These are phyloP conservation scores for Acleris laterana DNA, from an alignment of 2,888 invertebrate species.

Conservation along the genomic window DNA sequence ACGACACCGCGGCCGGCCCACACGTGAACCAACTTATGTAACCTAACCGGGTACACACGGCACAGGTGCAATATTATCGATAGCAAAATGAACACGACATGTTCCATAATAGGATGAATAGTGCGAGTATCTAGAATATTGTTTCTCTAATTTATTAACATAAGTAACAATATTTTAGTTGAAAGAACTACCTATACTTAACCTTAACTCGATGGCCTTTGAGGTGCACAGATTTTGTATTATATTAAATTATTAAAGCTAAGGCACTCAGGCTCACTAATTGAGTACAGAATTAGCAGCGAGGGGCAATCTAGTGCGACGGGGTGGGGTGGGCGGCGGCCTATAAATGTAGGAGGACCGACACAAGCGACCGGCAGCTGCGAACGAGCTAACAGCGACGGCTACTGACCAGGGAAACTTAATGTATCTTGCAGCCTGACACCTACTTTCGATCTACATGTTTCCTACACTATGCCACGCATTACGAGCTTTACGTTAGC, in stretches of 20 bases:
- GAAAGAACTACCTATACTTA: no score
- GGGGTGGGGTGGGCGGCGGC: conserved; percentile 33
- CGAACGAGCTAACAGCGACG: neutral
- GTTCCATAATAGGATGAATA: no score
- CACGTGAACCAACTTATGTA: conserved; percentile 51
- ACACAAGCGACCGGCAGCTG: conserved; percentile 14
- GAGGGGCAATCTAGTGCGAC: conserved; percentile 49
- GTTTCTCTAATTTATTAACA: no score
- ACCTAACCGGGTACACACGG: conserved; percentile 46
- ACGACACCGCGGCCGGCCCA: conserved; percentile 53
- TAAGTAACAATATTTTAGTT: no score
- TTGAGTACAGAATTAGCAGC: conserved; percentile 56
- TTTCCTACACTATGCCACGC: neutral
- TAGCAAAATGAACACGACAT: neutral
- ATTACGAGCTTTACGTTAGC: conserved; percentile 19
- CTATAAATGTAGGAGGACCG: conserved; percentile 39
- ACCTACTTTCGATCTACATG: conserved; percentile 40
- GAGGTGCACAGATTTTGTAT: conserved; percentile 37
- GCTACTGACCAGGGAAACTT: conserved; percentile 36
- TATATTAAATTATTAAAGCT: conserved; percentile 43
- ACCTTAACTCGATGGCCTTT: neutral
- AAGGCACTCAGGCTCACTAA: conserved; percentile 49
- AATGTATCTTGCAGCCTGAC: conserved; percentile 30
- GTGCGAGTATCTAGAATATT: no score
- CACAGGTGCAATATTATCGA: conserved; percentile 29